Base-by-base conservation (phyloP, 2,888 invertebrate species). In the Laothoe populi region DNA sequence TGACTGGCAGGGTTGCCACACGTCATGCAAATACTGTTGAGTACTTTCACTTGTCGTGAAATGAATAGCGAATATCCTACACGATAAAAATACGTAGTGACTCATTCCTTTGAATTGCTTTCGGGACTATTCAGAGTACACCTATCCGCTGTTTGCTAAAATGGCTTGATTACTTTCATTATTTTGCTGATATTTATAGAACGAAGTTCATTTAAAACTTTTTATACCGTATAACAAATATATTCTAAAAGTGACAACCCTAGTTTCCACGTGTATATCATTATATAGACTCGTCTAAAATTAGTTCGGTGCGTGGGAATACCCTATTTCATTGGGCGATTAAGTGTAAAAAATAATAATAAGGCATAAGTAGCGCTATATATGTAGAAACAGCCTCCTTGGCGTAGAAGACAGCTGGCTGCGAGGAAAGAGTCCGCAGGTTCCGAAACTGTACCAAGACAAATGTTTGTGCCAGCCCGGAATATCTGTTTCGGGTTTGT, bases 301-400 rank as follows among this genome's bases (percentile, higher is more conserved):
- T 23, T 48, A 23, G 31, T 46, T 13, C 35, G 21, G 7, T 46
- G 21, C n/a, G 21, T 60, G 59, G 59, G 46, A 60, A 60, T 60
- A 46, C 23, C 59, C 8, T 31, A 11, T 38, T 46, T 38, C 4
- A 4, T 11, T 23, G 23, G 4, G 2, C 21, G 13, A 7, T 21
- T 46, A 4, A 13, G 24, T 46, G 46, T 46, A 23, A 46, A 23
- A 19, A 1, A 44, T n/a, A 44, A 19, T 0, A 16, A 44, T 44
- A 38, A 11, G 16, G 16, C 19, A 16, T 16, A 2, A n/a, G n/a
- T 42, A 16, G n/a, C 2, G 40, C 10, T 13, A 40, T 40, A 10
- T 10, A 40, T 5, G n/a, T n/a, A n/a, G n/a, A n/a, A n/a, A n/a
- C n/a, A n/a, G n/a, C n/a, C n/a, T n/a, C n/a, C n/a, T n/a, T n/a